Percentiles rank a stretch among this genome's conserved stretches.
Evolutionary conservation across 2,888 invertebrate species (phyloP).

Genomic region (Catocala nupta): DNA sequence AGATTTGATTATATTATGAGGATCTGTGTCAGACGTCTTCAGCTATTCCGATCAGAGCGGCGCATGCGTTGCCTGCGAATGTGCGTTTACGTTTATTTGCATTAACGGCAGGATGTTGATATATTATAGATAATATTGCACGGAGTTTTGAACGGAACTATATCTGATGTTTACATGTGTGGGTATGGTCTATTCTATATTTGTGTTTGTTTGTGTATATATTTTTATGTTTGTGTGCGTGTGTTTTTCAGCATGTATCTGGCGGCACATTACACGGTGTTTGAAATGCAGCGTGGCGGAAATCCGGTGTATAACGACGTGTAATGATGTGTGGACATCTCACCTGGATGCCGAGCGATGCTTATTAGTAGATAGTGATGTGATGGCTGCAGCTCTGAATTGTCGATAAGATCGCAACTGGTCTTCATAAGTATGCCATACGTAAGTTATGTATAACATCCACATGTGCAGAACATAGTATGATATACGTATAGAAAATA

Average conservation of each 20-base stretch:
- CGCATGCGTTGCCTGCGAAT: too few relatives aligned
- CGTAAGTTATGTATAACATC: too few relatives aligned
- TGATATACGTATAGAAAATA: too few relatives aligned
- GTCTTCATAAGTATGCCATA: background rate
- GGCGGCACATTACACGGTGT: constrained; percentile 73
- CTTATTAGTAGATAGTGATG: constrained; percentile 71
- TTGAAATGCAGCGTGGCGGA: constrained; percentile 71
- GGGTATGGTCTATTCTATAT: background rate
- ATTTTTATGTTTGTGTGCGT: constrained; percentile 18
- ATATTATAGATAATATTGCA: too few relatives aligned
- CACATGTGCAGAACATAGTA: too few relatives aligned
- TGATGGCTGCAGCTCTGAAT: background rate
- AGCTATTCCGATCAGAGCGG: too few relatives aligned
- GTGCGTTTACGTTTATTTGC: too few relatives aligned
- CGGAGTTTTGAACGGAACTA: too few relatives aligned
- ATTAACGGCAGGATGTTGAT: too few relatives aligned
- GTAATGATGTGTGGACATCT: constrained; percentile 83
- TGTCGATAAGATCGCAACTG: background rate
- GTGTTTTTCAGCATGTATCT: constrained; percentile 44
- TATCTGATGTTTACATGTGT: too few relatives aligned
- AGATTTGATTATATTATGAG: too few relatives aligned
- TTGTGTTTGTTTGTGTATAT: background rate
- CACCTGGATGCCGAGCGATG: constrained; percentile 71
- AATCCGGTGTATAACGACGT: constrained; percentile 76
- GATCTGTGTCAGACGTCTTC: too few relatives aligned